A percentile compares a stretch with the other conserved stretches of the same genome.
Evolutionary conservation across 2,888 invertebrate genomes (phyloP).

Genomic region (Artemia sp.): DNA sequence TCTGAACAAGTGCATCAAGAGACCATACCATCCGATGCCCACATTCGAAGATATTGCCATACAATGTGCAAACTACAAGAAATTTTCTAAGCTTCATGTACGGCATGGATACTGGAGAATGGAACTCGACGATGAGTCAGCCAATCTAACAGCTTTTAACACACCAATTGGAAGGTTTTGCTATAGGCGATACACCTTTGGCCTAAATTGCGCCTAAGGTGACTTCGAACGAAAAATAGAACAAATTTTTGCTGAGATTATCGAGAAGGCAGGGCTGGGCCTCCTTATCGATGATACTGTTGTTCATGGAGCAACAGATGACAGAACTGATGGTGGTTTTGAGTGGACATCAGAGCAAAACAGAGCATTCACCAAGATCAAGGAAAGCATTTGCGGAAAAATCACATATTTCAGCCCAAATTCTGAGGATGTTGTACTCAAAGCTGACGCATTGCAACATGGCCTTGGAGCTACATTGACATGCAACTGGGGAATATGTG

Average conservation of each 20-base stretch:
- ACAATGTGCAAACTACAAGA: conserved; percentile 19
- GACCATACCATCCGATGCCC: conserved; percentile 24
- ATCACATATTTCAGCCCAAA: conserved; percentile 20
- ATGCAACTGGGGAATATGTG: conserved; percentile 17
- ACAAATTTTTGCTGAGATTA: background rate
- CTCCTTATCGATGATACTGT: conserved; percentile 15
- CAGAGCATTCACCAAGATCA: conserved; percentile 20
- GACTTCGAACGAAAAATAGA: conserved; percentile 14
- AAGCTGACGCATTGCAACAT: conserved; percentile 19
- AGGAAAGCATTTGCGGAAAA: background rate
- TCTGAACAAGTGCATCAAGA: conserved; percentile 25
- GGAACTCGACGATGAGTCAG: conserved; percentile 24
- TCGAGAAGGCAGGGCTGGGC: background rate
- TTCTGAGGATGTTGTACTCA: conserved; percentile 17
- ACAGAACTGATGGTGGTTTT: conserved; percentile 11
- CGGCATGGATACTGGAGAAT: conserved; percentile 25
- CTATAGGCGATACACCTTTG: conserved; percentile 13
- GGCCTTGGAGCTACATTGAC: conserved; percentile 22
- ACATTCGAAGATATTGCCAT: conserved; percentile 24
- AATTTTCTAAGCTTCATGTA: conserved; percentile 21
- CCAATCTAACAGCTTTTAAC: conserved; percentile 25
- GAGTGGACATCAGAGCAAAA: conserved; percentile 19
- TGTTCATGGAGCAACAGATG: background rate
- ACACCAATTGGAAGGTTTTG: conserved; percentile 26
- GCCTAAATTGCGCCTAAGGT: conserved; percentile 15